Evolutionary conservation across 2,113 vertebrate species (phyloP).

Genomic region (rat (Rattus norvegicus)): GRCr8 NC_086039.1:13252501-13253000

Average conservation of each 20-base stretch:
- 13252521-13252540: conserved; percentile 10
- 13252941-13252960: neutral
- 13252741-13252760: conserved; percentile 83
- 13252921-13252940: neutral
- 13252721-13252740: conserved; percentile 78
- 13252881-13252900: conserved; percentile 38
- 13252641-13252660: conserved; percentile 37
- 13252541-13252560: conserved; percentile 35
- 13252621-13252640: neutral
- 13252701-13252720: conserved; percentile 36
- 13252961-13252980: neutral
- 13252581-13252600: too few species aligned
- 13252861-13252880: neutral
- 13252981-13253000: neutral
- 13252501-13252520: conserved; percentile 4
- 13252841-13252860: conserved; percentile 37
- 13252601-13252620: conserved; percentile 31
- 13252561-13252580: conserved; percentile 53
- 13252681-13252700: conserved; percentile 52
- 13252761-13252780: conserved; percentile 64
- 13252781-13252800: neutral
- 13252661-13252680: conserved; percentile 44
- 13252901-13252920: conserved; percentile 49
- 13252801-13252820: neutral
- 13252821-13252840: conserved; percentile 70